Percentiles rank a stretch among this genome's conserved stretches.
phyloP scores from a whole-genome alignment of 1,140 invertebrate genomes.

The Heliconius nattereri region DNA sequence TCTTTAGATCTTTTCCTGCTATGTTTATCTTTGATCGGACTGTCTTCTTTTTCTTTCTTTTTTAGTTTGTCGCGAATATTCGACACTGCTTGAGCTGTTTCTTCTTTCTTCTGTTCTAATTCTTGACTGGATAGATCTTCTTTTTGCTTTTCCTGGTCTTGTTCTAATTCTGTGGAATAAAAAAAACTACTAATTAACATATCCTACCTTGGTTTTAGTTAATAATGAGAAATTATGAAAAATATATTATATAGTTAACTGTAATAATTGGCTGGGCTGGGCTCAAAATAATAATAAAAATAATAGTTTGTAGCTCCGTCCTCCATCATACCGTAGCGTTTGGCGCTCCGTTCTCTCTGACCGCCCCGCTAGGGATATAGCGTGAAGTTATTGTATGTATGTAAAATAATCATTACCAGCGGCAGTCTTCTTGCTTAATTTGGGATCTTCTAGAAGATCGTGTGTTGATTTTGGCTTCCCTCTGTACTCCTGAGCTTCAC shows the following conservation, averaged over 20 bases:
- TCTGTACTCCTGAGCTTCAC: conserved; percentile 86
- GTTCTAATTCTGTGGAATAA: conserved; percentile 60
- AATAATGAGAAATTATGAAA: too few species aligned
- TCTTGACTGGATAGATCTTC: conserved; percentile 47
- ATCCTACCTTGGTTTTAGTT: background rate
- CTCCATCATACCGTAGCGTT: too few species aligned
- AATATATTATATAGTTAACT: too few species aligned
- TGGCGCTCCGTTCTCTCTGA: too few species aligned
- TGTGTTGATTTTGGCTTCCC: conserved; percentile 95
- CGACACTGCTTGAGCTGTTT: conserved; percentile 58
- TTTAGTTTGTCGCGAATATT: conserved; percentile 48
- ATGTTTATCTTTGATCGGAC: conserved; percentile 67
- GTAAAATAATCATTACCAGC: conserved; percentile 63
- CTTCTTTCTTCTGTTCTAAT: conserved; percentile 52
- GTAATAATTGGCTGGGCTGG: too few species aligned
- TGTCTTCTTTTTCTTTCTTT: conserved; percentile 56
- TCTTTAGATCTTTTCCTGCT: conserved; percentile 49
- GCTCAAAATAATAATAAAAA: too few species aligned
- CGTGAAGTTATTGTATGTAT: background rate
- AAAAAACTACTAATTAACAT: conserved; percentile 5
- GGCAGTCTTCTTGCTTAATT: conserved; percentile 88
- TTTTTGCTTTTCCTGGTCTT: conserved; percentile 47
- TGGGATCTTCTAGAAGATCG: conserved; percentile 95
- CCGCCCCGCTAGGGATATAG: too few species aligned
- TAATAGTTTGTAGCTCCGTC: too few species aligned